Conservation (phyloP, 1,140 invertebrate genomes). For the Zaprionus nigranus region DNA sequence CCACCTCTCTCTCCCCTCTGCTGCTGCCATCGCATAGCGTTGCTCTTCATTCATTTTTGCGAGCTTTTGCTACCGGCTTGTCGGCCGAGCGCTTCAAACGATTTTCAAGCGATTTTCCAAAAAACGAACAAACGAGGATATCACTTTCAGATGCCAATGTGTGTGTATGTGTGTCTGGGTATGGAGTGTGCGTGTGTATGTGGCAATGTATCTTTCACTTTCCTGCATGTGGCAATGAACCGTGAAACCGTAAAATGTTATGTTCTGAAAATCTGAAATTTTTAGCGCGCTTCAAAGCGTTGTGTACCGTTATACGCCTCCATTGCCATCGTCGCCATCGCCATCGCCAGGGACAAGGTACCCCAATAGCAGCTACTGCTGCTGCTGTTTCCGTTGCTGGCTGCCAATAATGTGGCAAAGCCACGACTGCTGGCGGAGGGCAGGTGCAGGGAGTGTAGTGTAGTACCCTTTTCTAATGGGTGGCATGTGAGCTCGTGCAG, state of each 20-base stretch:
- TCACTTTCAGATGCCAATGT: constrained; percentile 55
- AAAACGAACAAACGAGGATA: constrained; percentile 61
- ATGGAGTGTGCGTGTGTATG: constrained; percentile 12
- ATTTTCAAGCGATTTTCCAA: constrained; percentile 55
- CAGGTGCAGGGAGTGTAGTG: neutral
- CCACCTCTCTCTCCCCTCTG: too few relatives aligned
- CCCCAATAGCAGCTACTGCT: constrained; percentile 7
- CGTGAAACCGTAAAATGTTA: constrained; percentile 82
- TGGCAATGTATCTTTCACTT: constrained; percentile 75
- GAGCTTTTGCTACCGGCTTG: constrained; percentile 2
- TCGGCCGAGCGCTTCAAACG: constrained; percentile 56
- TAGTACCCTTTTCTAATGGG: neutral
- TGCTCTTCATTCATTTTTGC: constrained; percentile 4
- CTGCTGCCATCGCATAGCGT: neutral
- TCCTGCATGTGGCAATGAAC: constrained; percentile 80
- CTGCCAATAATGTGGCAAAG: constrained; percentile 59
- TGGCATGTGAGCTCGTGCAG: constrained; percentile 9
- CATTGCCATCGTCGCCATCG: constrained; percentile 7
- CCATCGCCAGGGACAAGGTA: constrained; percentile 8
- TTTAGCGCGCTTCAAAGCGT: constrained; percentile 75
- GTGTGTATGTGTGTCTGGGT: constrained; percentile 7
- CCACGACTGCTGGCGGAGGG: neutral
- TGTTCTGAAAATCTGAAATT: constrained; percentile 82
- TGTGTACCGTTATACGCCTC: constrained; percentile 21
- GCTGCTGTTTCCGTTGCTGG: constrained; percentile 40